phyloP scores from a whole-genome alignment of 2,888 invertebrate species.

The Yponomeuta malinellus region DNA sequence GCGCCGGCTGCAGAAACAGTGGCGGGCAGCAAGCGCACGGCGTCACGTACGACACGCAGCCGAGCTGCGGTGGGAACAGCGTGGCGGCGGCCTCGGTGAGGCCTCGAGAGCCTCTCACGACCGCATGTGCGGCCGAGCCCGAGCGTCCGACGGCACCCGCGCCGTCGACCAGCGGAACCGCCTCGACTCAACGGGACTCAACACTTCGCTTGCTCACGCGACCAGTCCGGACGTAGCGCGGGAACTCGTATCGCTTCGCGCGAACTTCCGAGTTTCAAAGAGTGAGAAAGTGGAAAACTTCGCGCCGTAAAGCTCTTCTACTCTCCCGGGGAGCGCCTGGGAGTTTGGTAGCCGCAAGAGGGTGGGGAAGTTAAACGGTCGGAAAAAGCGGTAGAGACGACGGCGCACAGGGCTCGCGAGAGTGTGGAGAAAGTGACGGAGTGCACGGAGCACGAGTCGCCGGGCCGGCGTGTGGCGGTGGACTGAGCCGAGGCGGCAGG shows the following conservation, averaged over 20 bases:
- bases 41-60: constrained; percentile 74
- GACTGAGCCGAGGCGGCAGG: constrained; percentile 61
- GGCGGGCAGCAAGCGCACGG: constrained; percentile 71
- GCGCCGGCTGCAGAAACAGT: constrained; percentile 65
- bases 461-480: constrained; percentile 60
- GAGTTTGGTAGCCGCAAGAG: constrained; percentile 49
- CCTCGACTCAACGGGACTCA: neutral
- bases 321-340: constrained; percentile 37
- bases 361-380: constrained; percentile 64
- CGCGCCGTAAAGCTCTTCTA: constrained; percentile 12
- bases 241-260: constrained; percentile 16
- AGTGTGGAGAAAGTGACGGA: constrained; percentile 70
- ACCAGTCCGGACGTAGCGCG: constrained; percentile 27
- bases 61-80: constrained; percentile 75
- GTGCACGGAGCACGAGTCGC: constrained; percentile 73
- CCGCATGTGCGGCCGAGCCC: constrained; percentile 70
- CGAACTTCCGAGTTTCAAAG: constrained; percentile 21
- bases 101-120: constrained; percentile 68
- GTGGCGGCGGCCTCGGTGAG: constrained; percentile 74
- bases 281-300: constrained; percentile 31
- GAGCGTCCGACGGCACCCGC: constrained; percentile 54
- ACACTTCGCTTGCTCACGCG: constrained; percentile 24
- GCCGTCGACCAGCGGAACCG: constrained; percentile 43
- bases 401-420: constrained; percentile 67
- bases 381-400: constrained; percentile 66